Evolutionary conservation across 2,797 vertebrate species (phyloP).

Genomic region (Leptodactylus fallax): DNA sequence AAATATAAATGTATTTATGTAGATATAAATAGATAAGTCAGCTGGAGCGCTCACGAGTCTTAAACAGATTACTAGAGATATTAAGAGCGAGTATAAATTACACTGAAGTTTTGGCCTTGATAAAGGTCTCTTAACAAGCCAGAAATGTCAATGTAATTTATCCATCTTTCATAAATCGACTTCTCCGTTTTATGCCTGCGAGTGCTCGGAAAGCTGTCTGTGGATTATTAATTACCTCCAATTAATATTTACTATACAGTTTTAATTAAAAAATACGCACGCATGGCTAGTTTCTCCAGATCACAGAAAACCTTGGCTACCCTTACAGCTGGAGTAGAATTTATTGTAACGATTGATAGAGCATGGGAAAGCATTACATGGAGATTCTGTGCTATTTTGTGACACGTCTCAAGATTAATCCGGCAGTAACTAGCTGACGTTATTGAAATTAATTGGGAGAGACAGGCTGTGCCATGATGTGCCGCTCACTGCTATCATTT

Average conservation of each 20-base stretch:
- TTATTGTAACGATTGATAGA: neutral
- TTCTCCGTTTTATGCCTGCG: slow-evolving; percentile 27
- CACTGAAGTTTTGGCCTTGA: slow-evolving; percentile 42
- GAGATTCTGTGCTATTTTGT: slow-evolving; percentile 15
- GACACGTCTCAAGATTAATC: slow-evolving; percentile 20
- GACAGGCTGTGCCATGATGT: slow-evolving; percentile 15
- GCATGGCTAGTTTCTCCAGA: neutral
- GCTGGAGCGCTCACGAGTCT: slow-evolving; percentile 37
- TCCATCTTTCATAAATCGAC: slow-evolving; percentile 40
- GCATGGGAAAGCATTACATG: neutral
- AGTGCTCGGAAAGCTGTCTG: slow-evolving; percentile 9
- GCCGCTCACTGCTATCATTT: neutral
- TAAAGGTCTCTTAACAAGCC: slow-evolving; percentile 53
- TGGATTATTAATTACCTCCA: slow-evolving; percentile 38
- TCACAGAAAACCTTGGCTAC: neutral
- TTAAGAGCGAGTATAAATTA: slow-evolving; percentile 49
- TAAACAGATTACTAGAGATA: slow-evolving; percentile 44
- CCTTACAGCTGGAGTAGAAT: slow-evolving; percentile 3
- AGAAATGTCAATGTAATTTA: slow-evolving; percentile 46
- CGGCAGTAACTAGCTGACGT: neutral
- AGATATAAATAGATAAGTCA: slow-evolving; percentile 51
- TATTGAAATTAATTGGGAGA: slow-evolving; percentile 32
- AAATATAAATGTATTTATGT: slow-evolving; percentile 45
- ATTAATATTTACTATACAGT: slow-evolving; percentile 35
- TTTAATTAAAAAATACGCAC: slow-evolving; percentile 14